Base-by-base conservation (phyloP, 2,888 invertebrate species). In the Adela reaumurella region DNA sequence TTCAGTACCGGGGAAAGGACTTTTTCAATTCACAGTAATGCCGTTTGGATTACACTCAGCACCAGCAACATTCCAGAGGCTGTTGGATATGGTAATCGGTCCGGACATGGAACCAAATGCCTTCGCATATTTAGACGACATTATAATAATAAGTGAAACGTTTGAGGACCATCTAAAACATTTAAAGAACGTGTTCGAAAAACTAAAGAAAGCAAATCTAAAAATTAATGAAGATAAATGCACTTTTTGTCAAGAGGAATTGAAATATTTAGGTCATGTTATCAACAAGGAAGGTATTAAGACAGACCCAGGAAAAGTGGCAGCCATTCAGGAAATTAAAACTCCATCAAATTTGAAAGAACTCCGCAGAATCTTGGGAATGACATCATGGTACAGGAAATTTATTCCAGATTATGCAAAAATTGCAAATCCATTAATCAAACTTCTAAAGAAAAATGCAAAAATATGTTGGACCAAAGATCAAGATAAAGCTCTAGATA, bases 1-100 rank as follows among this genome's bases (percentile, higher is more conserved):
- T 47, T 57, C 57, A 19, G 57, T 60, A 1, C 58, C 60, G 0
- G 56, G 55, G 2, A 42, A 55, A 41, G 61, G 59, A 6, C 51
- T 61, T 1, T 62, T 54, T 46, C 57, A 62, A 5, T n/a, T n/a
- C n/a, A n/a, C n/a, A n/a, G n/a, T n/a, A n/a, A n/a, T n/a, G n/a
- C n/a, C n/a, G n/a, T n/a, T 49, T 35, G 47, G 49, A 1, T 20
- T 54, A 29, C 49, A 50, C 16, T 51, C 52, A 49, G 29, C 53
- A 16, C 56, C 55, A 24, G 51, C 54, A 10, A 51, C 54, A 1
- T 55, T 55, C n/a, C 54, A 58, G 17, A 14, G 55, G 14, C 29
- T 57, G 16, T 43, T 60, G 19, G 58, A 58, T 44, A 41, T 18
- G 6, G 43, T 59, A 3, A 55, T 59, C 3, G 57, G 52, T 2